Evolutionary conservation across 2,113 vertebrate species (phyloP), one percentile per base, ranked within the genome.

Genomic region (Acrocephalus kingi): DNA sequence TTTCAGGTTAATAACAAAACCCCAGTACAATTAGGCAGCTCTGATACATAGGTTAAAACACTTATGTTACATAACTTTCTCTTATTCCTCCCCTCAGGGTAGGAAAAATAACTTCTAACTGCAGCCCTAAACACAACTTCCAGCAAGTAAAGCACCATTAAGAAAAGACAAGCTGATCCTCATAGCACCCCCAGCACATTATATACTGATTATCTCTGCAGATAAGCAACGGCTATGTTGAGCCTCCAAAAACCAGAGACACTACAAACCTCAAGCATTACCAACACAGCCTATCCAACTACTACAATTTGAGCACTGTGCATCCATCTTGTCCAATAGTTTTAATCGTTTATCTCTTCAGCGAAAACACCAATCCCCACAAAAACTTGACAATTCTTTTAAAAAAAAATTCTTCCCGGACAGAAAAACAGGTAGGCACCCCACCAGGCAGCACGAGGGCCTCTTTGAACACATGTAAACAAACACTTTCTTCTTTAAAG

Each of bases 1-100:
- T 88, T 83, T n/a, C 31, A 90, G 15, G 33, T 61, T 82, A 82
- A 16, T 58, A 79, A 90, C 27, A 72, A 51, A 78, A 48, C 10
- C 31, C 28, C 37, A 6, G 28, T 35, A 55, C 6, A 73, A 69
- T 37, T 6, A 83, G 31, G 25, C 62, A 88, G 58, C 67, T 92
- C 75, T 25, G 31, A 82, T 37, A 41, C 68, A n/a, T 2, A 63
- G 33, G 7, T 31, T 72, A 55, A 58, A 84, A 84, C 25, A 49
- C 10, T 46, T 3, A 2, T 0, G 15, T 94, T 91, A 94, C 73
- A 23, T 87, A 92, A 84, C 72, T 62, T 88, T 58, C 56, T 52
- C 81, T 69, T 39, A 59, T 19, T 73, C 74, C 81, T 87, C 54
- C 75, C 80, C 83, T 19, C 25, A 66, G 93, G 78, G 78, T n/a